Percentiles rank a stretch among this genome's conserved stretches.
Evolutionary conservation across 92 coral and sea anemone genomes (phyloP).

Genomic region (Desmophyllum pertusum): DNA sequence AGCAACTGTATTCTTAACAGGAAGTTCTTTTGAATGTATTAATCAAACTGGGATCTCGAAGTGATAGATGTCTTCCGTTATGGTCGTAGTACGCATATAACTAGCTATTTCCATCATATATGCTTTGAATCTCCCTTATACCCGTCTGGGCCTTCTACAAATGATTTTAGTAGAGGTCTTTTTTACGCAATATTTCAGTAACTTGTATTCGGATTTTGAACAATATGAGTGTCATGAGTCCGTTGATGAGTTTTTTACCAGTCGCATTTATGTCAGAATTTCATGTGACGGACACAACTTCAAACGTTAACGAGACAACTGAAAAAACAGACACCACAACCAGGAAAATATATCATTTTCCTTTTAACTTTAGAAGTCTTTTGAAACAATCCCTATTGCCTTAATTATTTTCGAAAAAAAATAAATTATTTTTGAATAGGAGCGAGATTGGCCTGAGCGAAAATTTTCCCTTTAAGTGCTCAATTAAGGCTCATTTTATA

Average conservation of each 20-base stretch:
- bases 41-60: slow-evolving; percentile 70
- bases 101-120: slow-evolving; percentile 7
- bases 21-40: slow-evolving; percentile 74
- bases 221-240: too few relatives aligned
- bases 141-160: not conserved
- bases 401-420: not conserved
- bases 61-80: slow-evolving; percentile 63
- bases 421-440: not conserved
- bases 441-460: not conserved
- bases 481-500: slow-evolving; percentile 26
- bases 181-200: not conserved
- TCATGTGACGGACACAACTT: not conserved
- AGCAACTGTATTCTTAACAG: slow-evolving; percentile 39
- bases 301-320: slow-evolving; percentile 27
- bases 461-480: slow-evolving; percentile 12
- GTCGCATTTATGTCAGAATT: not conserved
- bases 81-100: slow-evolving; percentile 15
- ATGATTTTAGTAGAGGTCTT: not conserved
- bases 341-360: slow-evolving; percentile 15
- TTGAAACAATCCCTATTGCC: not conserved
- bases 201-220: not conserved
- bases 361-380: not conserved
- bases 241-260: slow-evolving; percentile 1
- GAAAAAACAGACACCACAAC: slow-evolving; percentile 19
- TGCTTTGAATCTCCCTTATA: not conserved